Evolutionary conservation across 2,797 vertebrate genomes (phyloP).

Genomic region (Gorsachius magnificus): DNA sequence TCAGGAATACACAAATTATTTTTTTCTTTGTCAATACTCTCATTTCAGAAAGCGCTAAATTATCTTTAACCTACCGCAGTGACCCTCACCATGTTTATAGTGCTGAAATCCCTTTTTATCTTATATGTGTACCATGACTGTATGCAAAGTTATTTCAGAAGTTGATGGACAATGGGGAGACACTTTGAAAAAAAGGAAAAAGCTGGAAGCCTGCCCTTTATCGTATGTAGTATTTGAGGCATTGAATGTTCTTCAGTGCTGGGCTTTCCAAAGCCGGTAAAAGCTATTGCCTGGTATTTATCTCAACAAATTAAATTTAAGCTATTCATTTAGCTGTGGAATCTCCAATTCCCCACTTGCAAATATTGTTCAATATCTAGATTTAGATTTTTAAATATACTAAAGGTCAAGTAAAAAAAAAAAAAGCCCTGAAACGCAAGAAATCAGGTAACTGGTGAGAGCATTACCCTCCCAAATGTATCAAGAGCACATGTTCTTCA

Average conservation of each 20-base stretch:
- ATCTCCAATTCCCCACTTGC: neutral
- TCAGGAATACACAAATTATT: neutral
- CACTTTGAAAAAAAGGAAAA: neutral
- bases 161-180: neutral
- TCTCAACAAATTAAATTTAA: neutral
- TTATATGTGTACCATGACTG: neutral
- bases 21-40: neutral
- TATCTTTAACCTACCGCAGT: neutral
- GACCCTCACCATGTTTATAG: neutral
- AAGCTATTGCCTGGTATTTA: neutral
- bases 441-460: fast-evolving
- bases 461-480: neutral
- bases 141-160: neutral
- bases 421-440: neutral
- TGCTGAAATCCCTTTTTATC: neutral
- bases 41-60: neutral
- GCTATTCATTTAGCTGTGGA: neutral
- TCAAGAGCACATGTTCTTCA: neutral
- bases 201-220: neutral
- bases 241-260: neutral
- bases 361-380: neutral
- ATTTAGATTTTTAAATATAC: neutral
- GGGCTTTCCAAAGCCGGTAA: neutral
- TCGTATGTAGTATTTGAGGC: neutral
- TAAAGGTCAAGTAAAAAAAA: neutral